phyloP scores from a whole-genome alignment of 2,888 invertebrate genomes.

The Phaedon cochleariae region DNA sequence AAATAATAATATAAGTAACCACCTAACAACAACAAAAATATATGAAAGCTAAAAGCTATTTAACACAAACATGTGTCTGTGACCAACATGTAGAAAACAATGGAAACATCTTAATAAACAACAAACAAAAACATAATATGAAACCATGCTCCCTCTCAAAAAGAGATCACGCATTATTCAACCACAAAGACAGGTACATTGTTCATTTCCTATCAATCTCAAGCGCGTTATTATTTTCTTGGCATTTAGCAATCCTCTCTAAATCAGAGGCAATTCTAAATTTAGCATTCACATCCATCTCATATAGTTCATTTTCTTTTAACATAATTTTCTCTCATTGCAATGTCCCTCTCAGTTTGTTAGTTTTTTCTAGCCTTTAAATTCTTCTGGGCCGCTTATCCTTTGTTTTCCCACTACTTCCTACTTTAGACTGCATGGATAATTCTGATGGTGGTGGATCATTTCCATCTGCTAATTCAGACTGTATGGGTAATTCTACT shows the following conservation, averaged over 20 bases:
- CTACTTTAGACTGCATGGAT: background rate
- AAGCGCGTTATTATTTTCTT: background rate
- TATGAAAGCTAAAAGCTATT: too few relatives aligned
- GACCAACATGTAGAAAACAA: too few relatives aligned
- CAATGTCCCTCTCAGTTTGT: too few relatives aligned
- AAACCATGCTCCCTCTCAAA: too few relatives aligned
- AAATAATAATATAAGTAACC: too few relatives aligned
- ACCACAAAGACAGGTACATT: background rate
- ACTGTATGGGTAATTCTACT: conserved; percentile 1
- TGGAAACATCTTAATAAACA: background rate
- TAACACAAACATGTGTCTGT: too few relatives aligned
- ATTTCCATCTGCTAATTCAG: too few relatives aligned
- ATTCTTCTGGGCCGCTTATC: conserved; percentile 1
- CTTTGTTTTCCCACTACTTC: background rate
- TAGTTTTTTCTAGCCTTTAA: background rate
- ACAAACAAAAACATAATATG: background rate
- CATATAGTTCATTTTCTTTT: conserved; percentile 2
- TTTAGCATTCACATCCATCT: conserved; percentile 1
- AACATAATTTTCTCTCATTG: background rate
- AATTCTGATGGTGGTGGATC: too few relatives aligned
- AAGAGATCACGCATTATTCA: background rate
- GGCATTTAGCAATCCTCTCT: background rate
- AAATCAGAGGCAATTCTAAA: background rate
- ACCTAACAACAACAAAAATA: too few relatives aligned
- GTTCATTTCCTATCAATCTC: background rate